Evolutionary conservation across 2,797 vertebrate species (phyloP), one percentile per base, ranked within the genome.

Genomic region (Miichthys miiuy): DNA sequence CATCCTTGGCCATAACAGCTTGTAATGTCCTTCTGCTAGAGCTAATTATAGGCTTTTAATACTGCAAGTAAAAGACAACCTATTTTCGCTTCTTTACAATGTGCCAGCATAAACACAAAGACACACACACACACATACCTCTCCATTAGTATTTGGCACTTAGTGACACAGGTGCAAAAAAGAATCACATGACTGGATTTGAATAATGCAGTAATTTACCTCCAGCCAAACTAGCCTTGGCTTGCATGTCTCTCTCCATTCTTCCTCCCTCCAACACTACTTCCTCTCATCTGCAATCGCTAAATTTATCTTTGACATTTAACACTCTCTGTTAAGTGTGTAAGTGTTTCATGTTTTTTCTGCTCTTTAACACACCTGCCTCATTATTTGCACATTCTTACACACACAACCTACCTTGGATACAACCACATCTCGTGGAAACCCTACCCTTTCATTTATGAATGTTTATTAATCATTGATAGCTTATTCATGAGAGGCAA

Each of bases 131-230:
- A 63, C 72, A 69, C 46, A 67, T 68, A 56, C 41, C 16, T 34
- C 41, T 75, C 60, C 72, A 83, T 88, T 88, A 78, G 72, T 47
- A 20, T 77, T 86, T 90, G 84, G 87, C 87, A 77, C 68, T 79
- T 41, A 20, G 47, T 80, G 81, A 88, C n/a, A 38, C 75, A 83
- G 48, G 81, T 80, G 68, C 66, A 72, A 60, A 44, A 38, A 72
- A 82, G 81, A 91, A 86, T 90, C 85, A 93, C 85, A 80, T 90
- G 83, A 90, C 83, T 88, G 66, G 46, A 82, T 87, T 88, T 86
- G 58, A 90, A 83, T 76, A 84, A 83, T 80, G 68, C 38, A 86
- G 74, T 83, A 72, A 81, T 86, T 88, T 71, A 81, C 72, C 50
- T 83, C 44, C 41, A 55, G 44, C 75, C 73, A 87, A 88, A 72